Percentiles rank a stretch among this genome's conserved stretches.
phyloP scores from a whole-genome alignment of 2,797 vertebrate species.

The Galagoides demidoff region DNA sequence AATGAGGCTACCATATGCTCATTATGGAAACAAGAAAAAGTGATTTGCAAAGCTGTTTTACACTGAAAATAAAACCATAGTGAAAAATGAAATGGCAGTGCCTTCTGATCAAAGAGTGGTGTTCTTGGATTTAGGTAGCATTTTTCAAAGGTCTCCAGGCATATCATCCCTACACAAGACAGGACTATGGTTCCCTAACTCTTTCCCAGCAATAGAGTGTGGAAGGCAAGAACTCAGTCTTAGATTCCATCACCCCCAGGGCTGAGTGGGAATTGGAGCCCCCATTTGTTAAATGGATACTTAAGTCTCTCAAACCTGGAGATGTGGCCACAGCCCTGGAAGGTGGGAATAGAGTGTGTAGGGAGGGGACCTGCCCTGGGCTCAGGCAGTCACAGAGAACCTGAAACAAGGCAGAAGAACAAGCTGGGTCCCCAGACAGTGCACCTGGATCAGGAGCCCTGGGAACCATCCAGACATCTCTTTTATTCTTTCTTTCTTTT shows the following conservation, averaged over 20 bases:
- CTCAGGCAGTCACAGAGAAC: not conserved
- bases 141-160: not conserved
- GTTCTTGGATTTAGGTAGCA: not conserved
- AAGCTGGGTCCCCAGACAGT: accelerated
- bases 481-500: not conserved
- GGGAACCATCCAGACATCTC: not conserved
- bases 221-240: not conserved
- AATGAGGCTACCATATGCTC: not conserved
- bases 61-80: not conserved
- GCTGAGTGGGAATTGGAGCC: not conserved
- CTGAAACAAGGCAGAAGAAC: not conserved
- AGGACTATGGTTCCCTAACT: not conserved
- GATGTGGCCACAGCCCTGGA: too few relatives aligned
- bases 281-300: too few relatives aligned
- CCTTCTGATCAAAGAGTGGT: not conserved
- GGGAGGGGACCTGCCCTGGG: not conserved
- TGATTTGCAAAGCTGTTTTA: slow-evolving; percentile 11
- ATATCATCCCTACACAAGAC: accelerated
- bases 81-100: not conserved
- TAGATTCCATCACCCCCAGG: accelerated
- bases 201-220: accelerated
- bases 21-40: slow-evolving; percentile 33
- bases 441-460: not conserved
- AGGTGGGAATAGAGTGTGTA: too few relatives aligned
- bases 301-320: not conserved